phyloP scores from a whole-genome alignment of 1,140 invertebrate genomes.

The Geopemphigus sp. region DNA sequence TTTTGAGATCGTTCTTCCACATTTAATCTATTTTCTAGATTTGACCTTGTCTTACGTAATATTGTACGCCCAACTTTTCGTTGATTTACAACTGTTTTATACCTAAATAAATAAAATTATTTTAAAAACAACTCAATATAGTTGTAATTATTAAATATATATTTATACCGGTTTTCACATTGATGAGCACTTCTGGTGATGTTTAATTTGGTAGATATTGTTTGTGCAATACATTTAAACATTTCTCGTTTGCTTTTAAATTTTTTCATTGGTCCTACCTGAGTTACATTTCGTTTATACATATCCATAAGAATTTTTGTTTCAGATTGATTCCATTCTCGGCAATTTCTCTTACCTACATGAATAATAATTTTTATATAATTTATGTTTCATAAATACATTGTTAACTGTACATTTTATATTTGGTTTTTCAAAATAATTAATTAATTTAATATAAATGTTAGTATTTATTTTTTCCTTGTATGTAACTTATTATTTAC shows the following conservation, averaged over 20 bases:
- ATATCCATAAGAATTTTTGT: conserved; percentile 44
- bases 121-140: neutral
- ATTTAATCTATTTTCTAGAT: neutral
- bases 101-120: neutral
- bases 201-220: conserved; percentile 31
- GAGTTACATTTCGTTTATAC: conserved; percentile 38
- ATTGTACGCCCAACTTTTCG: conserved; percentile 10
- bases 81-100: conserved; percentile 40
- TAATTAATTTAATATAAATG: too few species aligned
- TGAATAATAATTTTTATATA: neutral
- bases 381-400: neutral
- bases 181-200: conserved; percentile 39
- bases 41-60: neutral
- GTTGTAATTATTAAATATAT: neutral
- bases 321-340: conserved; percentile 46
- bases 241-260: conserved; percentile 47
- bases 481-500: too few species aligned
- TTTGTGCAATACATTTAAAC: conserved; percentile 34
- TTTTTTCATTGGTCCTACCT: conserved; percentile 40
- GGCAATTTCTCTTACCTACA: conserved; percentile 35
- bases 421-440: too few species aligned
- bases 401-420: neutral
- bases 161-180: conserved; percentile 44
- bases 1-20: conserved; percentile 1
- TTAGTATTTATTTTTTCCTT: too few species aligned